Percentiles rank a stretch among this genome's conserved stretches.
Evolutionary conservation across 23 tunicate genomes (phyloP).

Genomic region (Halocynthia aurantium): DNA sequence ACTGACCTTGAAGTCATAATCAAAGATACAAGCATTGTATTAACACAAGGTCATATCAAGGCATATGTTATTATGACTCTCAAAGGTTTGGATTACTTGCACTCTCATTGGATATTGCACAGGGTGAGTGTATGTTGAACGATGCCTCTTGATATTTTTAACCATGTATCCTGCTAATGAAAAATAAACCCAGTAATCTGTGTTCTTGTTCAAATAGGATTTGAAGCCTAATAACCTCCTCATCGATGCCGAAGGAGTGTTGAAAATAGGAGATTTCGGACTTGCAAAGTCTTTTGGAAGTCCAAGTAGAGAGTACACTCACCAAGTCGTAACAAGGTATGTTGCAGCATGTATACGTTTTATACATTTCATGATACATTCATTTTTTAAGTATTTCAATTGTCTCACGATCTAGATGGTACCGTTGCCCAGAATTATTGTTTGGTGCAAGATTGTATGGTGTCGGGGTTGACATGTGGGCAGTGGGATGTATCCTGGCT

Average conservation of each 20-base stretch:
- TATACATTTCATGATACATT: constrained; percentile 1
- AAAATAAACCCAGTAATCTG: neutral
- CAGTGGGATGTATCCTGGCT: constrained; percentile 92
- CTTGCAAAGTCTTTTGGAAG: constrained; percentile 88
- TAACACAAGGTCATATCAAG: constrained; percentile 76
- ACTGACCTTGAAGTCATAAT: constrained; percentile 89
- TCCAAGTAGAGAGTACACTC: constrained; percentile 87
- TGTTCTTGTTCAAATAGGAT: constrained; percentile 28
- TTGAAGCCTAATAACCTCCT: constrained; percentile 84
- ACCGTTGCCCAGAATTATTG: constrained; percentile 83
- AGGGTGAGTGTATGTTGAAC: constrained; percentile 28
- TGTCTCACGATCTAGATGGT: constrained; percentile 42
- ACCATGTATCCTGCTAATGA: neutral
- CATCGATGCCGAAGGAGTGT: constrained; percentile 58
- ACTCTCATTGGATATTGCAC: constrained; percentile 75
- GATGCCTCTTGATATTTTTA: constrained; percentile 5
- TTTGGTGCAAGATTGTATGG: constrained; percentile 86
- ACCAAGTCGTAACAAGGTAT: constrained; percentile 88
- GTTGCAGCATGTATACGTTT: neutral
- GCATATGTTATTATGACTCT: constrained; percentile 72
- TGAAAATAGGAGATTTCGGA: constrained; percentile 96
- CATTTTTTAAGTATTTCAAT: neutral
- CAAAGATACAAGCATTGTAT: constrained; percentile 61
- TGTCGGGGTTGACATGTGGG: constrained; percentile 95
- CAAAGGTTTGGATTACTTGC: constrained; percentile 84